Evolutionary conservation across 1,140 invertebrate genomes (phyloP), one percentile per base, ranked within the genome.

Genomic region (Ectropis grisescens): DNA sequence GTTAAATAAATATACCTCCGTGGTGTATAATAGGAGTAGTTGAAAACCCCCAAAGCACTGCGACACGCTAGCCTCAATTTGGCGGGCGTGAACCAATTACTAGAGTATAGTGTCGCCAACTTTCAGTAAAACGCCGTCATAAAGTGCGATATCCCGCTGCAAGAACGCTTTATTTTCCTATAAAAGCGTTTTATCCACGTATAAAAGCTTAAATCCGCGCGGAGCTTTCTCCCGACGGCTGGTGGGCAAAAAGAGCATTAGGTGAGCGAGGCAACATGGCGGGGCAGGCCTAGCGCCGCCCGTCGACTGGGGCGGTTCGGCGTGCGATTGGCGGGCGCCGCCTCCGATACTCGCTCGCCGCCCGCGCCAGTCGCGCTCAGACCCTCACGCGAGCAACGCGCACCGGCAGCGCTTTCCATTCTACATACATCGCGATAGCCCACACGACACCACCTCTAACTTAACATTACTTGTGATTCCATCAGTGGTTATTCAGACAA

Each of bases 151-250:
- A 75, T 72, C 66, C 71, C 71, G 68, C 70, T 58, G 74, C 67
- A 67, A 68, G 69, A 74, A 74, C 70, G 62, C 69, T 80, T 75
- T 80, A 76, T 80, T 72, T 78, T 70, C 50, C 69, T 60, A 74
- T 80, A 80, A 80, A 75, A 80, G 69, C 75, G 71, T 74, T 80
- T 76, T 76, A 80, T 76, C 66, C 71, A 72, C 70, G 66, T 79
- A 75, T 79, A 79, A 79, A 79, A 76, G 70, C 74, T 79, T 74
- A 75, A 79, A 79, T 79, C 74, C 69, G 69, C 69, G 64, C 60
- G 55, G 66, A 76, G 71, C 74, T 79, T 79, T 79, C 72, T 68
- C 67, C 59, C 58, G 58, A 54, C 50, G 54, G 59, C 61, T 58
- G 53, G 55, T 58, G 48, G 58, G 65, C 62, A 74, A 79, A 76